These are phyloP conservation scores for Odontesthes bonariensis DNA, from an alignment of 2,113 vertebrate species.

Conservation along the genomic window DNA sequence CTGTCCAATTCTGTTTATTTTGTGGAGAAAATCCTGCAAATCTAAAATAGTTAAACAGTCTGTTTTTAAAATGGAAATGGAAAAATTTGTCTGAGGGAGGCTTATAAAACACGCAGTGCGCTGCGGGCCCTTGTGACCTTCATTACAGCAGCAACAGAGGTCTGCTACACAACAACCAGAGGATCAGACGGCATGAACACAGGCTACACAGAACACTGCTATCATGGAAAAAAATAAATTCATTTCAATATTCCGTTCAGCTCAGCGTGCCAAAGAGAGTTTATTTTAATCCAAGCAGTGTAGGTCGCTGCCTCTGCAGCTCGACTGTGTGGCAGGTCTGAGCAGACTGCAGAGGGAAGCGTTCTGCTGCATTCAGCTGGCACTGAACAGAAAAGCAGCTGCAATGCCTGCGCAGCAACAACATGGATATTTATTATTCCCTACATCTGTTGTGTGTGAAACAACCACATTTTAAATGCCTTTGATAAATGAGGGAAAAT, in stretches of 20 bases:
- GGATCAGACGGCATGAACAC: not conserved
- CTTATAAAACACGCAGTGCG: slow-evolving; percentile 23
- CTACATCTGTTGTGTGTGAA: not conserved
- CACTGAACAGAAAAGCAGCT: not conserved
- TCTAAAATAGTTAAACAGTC: slow-evolving; percentile 3
- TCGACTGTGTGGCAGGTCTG: slow-evolving; percentile 14
- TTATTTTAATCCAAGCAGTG: slow-evolving; percentile 32
- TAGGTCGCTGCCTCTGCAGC: slow-evolving; percentile 41
- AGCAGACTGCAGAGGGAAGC: slow-evolving; percentile 17
- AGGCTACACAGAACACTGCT: not conserved
- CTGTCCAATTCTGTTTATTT: not conserved
- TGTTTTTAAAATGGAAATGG: slow-evolving; percentile 4
- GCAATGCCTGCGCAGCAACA: not conserved
- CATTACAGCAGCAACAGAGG: not conserved
- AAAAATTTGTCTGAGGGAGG: not conserved
- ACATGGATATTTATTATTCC: not conserved
- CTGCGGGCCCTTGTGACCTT: slow-evolving; percentile 29
- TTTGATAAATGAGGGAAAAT: slow-evolving; percentile 15
- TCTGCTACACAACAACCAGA: slow-evolving; percentile 16
- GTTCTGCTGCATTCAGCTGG: not conserved
- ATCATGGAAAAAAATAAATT: slow-evolving; percentile 11
- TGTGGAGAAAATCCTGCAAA: not conserved
- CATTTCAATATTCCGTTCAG: slow-evolving; percentile 29
- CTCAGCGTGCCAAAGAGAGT: slow-evolving; percentile 21
- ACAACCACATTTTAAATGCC: not conserved